A percentile compares a stretch with the other conserved stretches of the same genome.
Conservation (phyloP, 2,888 invertebrate species). For the Chrysopilus asiliformis region DNA sequence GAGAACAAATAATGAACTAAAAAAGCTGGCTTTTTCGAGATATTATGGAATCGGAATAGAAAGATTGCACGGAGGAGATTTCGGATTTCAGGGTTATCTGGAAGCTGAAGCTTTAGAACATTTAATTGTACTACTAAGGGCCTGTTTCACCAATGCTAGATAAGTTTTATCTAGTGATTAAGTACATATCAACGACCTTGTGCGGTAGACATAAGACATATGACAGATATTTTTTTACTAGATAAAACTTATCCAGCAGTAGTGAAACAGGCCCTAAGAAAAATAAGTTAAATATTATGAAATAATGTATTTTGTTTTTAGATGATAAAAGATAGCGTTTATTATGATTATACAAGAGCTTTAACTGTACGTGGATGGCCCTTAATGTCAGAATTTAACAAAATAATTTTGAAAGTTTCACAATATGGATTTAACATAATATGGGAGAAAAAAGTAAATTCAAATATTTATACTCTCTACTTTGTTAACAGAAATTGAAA, state of each 20-base stretch:
- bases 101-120: conserved; percentile 21
- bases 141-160: too few relatives aligned
- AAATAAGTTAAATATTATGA: too few relatives aligned
- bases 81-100: conserved; percentile 26
- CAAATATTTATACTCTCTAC: too few relatives aligned
- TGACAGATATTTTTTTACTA: too few relatives aligned
- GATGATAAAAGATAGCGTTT: conserved; percentile 28
- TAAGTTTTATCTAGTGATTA: too few relatives aligned
- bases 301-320: conserved; percentile 9
- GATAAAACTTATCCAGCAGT: too few relatives aligned
- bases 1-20: conserved; percentile 23
- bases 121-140: conserved; percentile 25
- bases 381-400: conserved; percentile 25
- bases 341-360: conserved; percentile 30
- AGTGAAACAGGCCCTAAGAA: too few relatives aligned
- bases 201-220: too few relatives aligned
- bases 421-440: conserved; percentile 27
- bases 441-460: conserved; percentile 28
- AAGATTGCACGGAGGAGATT: conserved; percentile 24
- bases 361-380: conserved; percentile 30
- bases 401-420: conserved; percentile 23
- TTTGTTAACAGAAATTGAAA: too few relatives aligned
- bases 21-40: conserved; percentile 23
- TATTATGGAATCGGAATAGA: conserved; percentile 29
- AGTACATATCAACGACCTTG: too few relatives aligned